phyloP scores from a whole-genome alignment of 2,797 vertebrate genomes.

The Schizothorax lantsangensis region DNA sequence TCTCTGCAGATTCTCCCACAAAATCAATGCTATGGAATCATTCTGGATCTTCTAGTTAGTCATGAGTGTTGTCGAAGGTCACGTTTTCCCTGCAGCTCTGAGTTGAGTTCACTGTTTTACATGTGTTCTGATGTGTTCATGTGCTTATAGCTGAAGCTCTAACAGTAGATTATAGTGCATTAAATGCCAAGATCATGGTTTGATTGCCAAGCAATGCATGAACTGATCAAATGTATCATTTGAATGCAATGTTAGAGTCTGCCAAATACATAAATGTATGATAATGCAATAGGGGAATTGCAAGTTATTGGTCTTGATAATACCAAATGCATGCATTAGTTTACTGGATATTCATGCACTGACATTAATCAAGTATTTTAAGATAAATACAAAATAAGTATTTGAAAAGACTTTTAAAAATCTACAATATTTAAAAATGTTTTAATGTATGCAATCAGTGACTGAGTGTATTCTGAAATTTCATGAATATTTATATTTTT shows the following conservation, averaged over 20 bases:
- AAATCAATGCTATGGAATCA: not conserved
- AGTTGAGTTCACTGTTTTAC: not conserved
- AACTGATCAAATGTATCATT: not conserved
- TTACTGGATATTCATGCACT: not conserved
- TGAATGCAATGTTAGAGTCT: not conserved
- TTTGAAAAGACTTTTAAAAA: not conserved
- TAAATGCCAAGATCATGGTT: not conserved
- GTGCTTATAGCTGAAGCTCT: not conserved
- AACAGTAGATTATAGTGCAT: not conserved
- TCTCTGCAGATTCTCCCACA: not conserved
- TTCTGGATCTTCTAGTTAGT: not conserved
- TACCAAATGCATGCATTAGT: not conserved
- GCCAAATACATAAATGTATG: not conserved
- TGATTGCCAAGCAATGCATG: not conserved
- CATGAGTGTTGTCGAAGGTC: not conserved
- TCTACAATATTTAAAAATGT: not conserved
- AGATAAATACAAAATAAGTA: not conserved
- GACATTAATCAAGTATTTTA: not conserved
- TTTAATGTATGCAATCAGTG: not conserved
- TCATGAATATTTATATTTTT: not conserved
- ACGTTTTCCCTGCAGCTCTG: not conserved
- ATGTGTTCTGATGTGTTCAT: not conserved
- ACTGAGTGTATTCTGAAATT: not conserved
- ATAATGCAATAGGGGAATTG: not conserved
- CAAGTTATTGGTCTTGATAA: not conserved